A percentile compares a stretch with the other conserved stretches of the same genome.
phyloP scores from a whole-genome alignment of 2,888 invertebrate species.

The Cinara cedri region DNA sequence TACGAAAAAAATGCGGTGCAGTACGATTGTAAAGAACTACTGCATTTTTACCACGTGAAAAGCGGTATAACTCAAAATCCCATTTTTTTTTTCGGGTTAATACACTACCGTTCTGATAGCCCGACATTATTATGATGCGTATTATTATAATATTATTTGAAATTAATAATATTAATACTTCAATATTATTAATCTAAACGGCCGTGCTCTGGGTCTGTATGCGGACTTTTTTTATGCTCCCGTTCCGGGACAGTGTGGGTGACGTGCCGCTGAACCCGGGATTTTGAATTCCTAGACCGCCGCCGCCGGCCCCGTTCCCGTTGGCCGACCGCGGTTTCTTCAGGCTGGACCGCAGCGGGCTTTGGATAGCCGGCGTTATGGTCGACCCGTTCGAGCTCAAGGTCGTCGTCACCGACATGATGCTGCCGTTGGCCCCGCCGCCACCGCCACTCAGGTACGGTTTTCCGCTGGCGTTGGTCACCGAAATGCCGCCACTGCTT shows the following conservation, averaged over 20 bases:
- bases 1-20: background rate
- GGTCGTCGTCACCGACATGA: conserved; percentile 74
- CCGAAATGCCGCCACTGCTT: conserved; percentile 72
- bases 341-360: conserved; percentile 79
- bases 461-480: conserved; percentile 86
- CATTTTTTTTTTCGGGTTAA: too few species aligned
- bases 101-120: background rate
- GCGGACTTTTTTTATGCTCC: conserved; percentile 87
- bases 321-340: conserved; percentile 71
- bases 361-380: conserved; percentile 65
- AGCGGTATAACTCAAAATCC: background rate
- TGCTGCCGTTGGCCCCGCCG: conserved; percentile 67
- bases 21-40: background rate
- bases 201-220: conserved; percentile 92
- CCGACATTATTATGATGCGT: background rate
- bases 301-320: conserved; percentile 66
- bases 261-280: conserved; percentile 84
- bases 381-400: conserved; percentile 68
- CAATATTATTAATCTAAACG: conserved; percentile 70
- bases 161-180: background rate
- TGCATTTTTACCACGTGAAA: background rate
- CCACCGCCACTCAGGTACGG: conserved; percentile 72
- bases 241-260: conserved; percentile 81
- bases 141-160: background rate
- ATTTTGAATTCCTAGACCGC: conserved; percentile 82